phyloP scores from a whole-genome alignment of 37 sponge, comb jelly and placozoan species.

The Eunapius fragilis region DNA sequence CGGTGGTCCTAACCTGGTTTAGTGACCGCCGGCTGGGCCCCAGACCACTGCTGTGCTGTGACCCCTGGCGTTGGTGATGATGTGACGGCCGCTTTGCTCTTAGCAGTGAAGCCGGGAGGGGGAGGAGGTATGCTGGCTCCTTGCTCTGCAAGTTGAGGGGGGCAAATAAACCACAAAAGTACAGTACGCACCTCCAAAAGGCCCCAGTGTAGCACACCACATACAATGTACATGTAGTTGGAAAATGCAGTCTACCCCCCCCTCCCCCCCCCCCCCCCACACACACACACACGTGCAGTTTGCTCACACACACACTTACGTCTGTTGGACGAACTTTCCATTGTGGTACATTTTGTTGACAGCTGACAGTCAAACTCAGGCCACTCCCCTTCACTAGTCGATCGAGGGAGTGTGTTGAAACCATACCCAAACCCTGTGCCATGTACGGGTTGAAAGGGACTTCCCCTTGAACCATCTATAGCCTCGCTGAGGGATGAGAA shows the following conservation, averaged over 20 bases:
- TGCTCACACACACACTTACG: background rate
- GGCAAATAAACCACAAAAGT: background rate
- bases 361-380: background rate
- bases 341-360: background rate
- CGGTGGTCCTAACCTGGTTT: background rate
- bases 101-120: constrained; percentile 49
- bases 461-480: constrained; percentile 10
- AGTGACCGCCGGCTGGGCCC: background rate
- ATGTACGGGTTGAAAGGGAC: constrained; percentile 6
- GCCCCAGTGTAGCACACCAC: background rate
- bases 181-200: too few species aligned
- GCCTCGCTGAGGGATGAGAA: constrained; percentile 12
- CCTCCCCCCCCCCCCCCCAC: background rate
- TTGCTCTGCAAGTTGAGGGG: background rate
- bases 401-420: background rate
- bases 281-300: background rate
- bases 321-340: background rate
- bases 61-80: background rate
- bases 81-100: background rate
- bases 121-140: constrained; percentile 19
- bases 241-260: too few species aligned
- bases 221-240: background rate
- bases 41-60: background rate
- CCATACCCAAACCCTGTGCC: constrained; percentile 23
- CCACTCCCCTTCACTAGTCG: constrained; percentile 8